phyloP scores from a whole-genome alignment of 2,113 vertebrate genomes.

The Toxotes jaculatrix region DNA sequence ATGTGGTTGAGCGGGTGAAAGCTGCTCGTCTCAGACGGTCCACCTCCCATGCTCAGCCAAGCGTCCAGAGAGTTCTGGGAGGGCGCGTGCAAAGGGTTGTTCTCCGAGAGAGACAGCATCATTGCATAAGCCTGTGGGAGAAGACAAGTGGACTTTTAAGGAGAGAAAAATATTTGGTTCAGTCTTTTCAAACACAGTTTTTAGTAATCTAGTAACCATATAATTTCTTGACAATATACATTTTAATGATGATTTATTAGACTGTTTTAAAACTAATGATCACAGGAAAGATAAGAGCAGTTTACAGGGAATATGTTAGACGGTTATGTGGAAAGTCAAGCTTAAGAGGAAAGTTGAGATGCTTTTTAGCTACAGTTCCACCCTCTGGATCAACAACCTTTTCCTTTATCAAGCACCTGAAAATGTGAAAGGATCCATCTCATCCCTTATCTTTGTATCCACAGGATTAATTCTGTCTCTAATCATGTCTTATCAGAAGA shows the following conservation, averaged over 20 bases:
- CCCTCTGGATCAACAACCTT: neutral
- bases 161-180: neutral
- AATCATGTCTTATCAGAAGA: conserved; percentile 17
- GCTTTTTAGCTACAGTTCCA: neutral
- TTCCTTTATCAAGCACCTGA: neutral
- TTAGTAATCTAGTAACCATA: neutral
- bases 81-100: conserved; percentile 92
- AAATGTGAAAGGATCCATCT: neutral
- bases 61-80: conserved; percentile 97
- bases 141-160: conserved; percentile 45
- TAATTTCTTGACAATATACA: neutral
- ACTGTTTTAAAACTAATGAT: neutral
- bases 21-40: conserved; percentile 91
- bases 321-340: conserved; percentile 1
- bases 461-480: neutral
- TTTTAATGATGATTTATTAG: neutral
- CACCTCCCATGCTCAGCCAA: conserved; percentile 96
- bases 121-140: conserved; percentile 96
- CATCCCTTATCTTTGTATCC: conserved; percentile 6
- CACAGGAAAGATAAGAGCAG: conserved; percentile 9
- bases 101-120: conserved; percentile 99
- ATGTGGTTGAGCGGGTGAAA: conserved; percentile 98
- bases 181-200: neutral
- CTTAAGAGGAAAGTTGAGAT: neutral
- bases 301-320: conserved; percentile 54